A percentile compares a stretch with the other conserved stretches of the same genome.
These are phyloP conservation scores for Acanthosepion esculentum DNA, from an alignment of 2,888 invertebrate genomes.

Conservation along the genomic window DNA sequence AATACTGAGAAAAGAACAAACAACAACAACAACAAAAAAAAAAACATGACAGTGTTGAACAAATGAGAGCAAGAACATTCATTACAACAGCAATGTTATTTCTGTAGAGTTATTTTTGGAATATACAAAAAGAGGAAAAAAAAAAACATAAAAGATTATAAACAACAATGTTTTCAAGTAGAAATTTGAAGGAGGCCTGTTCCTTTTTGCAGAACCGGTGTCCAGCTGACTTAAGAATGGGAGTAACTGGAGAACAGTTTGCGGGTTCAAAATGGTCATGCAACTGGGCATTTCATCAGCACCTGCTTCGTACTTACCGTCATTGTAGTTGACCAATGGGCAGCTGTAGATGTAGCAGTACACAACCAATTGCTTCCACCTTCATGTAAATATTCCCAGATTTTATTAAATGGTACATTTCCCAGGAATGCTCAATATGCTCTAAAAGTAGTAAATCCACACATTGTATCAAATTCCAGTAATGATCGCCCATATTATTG, in stretches of 20 bases:
- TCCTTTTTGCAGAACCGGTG: neutral
- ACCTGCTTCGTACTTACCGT: slow-evolving; percentile 48
- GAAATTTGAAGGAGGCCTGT: neutral
- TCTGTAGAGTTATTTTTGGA: neutral
- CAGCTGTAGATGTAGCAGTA: neutral
- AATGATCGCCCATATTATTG: slow-evolving; percentile 38
- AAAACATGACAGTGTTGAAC: neutral
- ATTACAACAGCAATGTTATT: neutral
- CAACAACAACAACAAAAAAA: neutral
- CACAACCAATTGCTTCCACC: slow-evolving; percentile 39
- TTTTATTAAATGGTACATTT: slow-evolving; percentile 42
- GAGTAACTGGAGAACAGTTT: slow-evolving; percentile 43
- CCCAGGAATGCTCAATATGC: slow-evolving; percentile 45
- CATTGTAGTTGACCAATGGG: neutral
- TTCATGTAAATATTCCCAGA: slow-evolving; percentile 45
- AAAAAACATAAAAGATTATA: neutral
- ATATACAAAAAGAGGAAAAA: neutral
- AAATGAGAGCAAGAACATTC: neutral
- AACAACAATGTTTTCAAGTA: neutral
- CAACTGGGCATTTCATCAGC: slow-evolving; percentile 46
- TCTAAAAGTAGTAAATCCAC: slow-evolving; percentile 41
- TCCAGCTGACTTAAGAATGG: slow-evolving; percentile 44
- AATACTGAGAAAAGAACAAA: neutral
- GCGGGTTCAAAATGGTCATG: slow-evolving; percentile 45
- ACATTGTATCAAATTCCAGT: slow-evolving; percentile 43